A percentile compares a stretch with the other conserved stretches of the same genome.
These are phyloP conservation scores for Danio choprae DNA, from an alignment of 2,797 vertebrate genomes.

Conservation along the genomic window DNA sequence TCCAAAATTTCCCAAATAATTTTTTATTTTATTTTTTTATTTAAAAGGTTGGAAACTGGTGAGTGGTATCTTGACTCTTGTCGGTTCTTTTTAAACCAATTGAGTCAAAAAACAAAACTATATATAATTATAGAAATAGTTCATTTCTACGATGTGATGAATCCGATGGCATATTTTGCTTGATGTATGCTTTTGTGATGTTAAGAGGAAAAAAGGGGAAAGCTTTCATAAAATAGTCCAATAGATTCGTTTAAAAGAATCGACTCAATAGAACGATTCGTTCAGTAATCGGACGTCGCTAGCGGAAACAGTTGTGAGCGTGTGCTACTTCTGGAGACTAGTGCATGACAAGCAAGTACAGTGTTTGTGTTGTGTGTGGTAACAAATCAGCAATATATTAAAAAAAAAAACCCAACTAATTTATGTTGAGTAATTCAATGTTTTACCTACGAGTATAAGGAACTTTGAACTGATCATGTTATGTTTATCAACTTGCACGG, in stretches of 20 bases:
- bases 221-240: background rate
- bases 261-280: background rate
- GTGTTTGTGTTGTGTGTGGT: too few relatives aligned
- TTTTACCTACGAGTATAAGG: background rate
- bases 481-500: background rate
- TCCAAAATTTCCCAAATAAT: background rate
- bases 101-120: background rate
- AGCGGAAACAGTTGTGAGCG: conserved; percentile 10
- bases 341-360: conserved; percentile 7
- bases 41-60: background rate
- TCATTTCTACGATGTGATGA: too few relatives aligned
- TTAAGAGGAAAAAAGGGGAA: too few relatives aligned
- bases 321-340: background rate
- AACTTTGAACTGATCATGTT: conserved; percentile 17
- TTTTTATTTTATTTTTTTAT: background rate
- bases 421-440: background rate
- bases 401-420: background rate
- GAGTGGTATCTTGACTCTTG: background rate
- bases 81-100: background rate
- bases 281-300: background rate
- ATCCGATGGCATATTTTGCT: too few relatives aligned
- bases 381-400: background rate
- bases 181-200: too few relatives aligned
- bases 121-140: too few relatives aligned
- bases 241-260: background rate